Evolutionary conservation across 2,888 invertebrate species (phyloP).

Genomic region (Epirrhoe alternata): DNA sequence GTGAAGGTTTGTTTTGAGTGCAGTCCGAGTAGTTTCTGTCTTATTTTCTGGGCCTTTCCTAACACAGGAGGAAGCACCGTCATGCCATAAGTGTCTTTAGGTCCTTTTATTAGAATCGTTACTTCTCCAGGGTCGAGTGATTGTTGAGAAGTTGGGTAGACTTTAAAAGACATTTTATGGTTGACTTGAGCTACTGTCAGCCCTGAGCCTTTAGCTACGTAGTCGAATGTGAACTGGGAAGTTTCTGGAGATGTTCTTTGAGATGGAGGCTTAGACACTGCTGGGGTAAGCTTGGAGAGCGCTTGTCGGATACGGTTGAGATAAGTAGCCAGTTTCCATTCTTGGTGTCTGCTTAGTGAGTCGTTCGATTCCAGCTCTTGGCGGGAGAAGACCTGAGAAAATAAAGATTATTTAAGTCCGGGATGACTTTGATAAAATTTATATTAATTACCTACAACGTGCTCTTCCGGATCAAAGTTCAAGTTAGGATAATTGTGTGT

Average conservation of each 20-base stretch:
- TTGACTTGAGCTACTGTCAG: slow-evolving; percentile 84
- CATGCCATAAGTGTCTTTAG: slow-evolving; percentile 77
- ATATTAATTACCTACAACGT: not conserved
- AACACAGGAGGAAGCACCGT: slow-evolving; percentile 73
- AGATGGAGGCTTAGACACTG: slow-evolving; percentile 68
- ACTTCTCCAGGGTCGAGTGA: slow-evolving; percentile 78
- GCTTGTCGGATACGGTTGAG: slow-evolving; percentile 79
- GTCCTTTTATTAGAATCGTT: slow-evolving; percentile 78
- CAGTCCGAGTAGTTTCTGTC: slow-evolving; percentile 75
- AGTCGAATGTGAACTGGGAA: slow-evolving; percentile 77
- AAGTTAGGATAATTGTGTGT: slow-evolving; percentile 13
- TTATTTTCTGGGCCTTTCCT: slow-evolving; percentile 77
- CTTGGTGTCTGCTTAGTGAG: slow-evolving; percentile 79
- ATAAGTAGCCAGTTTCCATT: slow-evolving; percentile 84
- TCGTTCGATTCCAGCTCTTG: slow-evolving; percentile 81
- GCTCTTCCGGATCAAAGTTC: slow-evolving; percentile 16
- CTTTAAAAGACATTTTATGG: slow-evolving; percentile 83
- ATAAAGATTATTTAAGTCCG: slow-evolving; percentile 11
- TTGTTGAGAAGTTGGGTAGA: slow-evolving; percentile 84
- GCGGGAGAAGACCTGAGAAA: slow-evolving; percentile 82
- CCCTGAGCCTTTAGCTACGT: slow-evolving; percentile 86
- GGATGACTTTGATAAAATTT: slow-evolving; percentile 2
- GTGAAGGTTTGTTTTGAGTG: slow-evolving; percentile 68
- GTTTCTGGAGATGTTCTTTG: slow-evolving; percentile 70
- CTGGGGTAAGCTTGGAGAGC: slow-evolving; percentile 71